Base-by-base conservation (phyloP, 1,140 invertebrate genomes). In the Halotydeus destructor region DNA sequence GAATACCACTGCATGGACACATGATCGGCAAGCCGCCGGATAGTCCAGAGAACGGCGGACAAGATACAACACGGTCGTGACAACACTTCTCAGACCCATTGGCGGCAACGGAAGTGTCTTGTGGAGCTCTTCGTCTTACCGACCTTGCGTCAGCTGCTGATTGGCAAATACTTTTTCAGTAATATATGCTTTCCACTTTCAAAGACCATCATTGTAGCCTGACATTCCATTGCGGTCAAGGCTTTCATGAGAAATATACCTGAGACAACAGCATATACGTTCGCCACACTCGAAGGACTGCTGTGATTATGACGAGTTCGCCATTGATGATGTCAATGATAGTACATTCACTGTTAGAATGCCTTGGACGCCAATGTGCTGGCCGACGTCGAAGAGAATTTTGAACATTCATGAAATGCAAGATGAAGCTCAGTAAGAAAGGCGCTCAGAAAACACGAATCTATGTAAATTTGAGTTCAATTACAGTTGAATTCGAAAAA, bases 161-260 rank as follows among this genome's bases (percentile, higher is more conserved):
- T 85, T 50, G 89, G 89, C 16, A 82, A 79, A 60, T 69, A 89
- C 45, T 74, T 93, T 52, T 93, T 93, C 60, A 72, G 26, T 32
- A 47, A 47, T 30, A 41, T 52, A 14, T 18, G 75, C 49, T 86
- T 83, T 30, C 89, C 86, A 58, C 70, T 94, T 50, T 81, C 89
- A 55, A 71, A 82, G 58, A 88, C 86, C 1, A 63, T 94, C 33
- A 64, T 94, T 31, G 88, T 88, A 34, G 88, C 86, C 14, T 65
- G 86, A 25, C 78, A 83, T 5, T 96, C 89, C 60, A 75, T 94
- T 38, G 72, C 75, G 1, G 71, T 91, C 27, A 94, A 94, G 63
- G 88, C 88, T 23, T 76, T 78, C 2, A 64, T 94, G 19, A 89
- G 86, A 61, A n/a, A 93, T 96, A 47, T 94, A 94, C 58, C 76